phyloP scores from a whole-genome alignment of 2,888 invertebrate genomes.

The Drosophila trichaetosa region DNA sequence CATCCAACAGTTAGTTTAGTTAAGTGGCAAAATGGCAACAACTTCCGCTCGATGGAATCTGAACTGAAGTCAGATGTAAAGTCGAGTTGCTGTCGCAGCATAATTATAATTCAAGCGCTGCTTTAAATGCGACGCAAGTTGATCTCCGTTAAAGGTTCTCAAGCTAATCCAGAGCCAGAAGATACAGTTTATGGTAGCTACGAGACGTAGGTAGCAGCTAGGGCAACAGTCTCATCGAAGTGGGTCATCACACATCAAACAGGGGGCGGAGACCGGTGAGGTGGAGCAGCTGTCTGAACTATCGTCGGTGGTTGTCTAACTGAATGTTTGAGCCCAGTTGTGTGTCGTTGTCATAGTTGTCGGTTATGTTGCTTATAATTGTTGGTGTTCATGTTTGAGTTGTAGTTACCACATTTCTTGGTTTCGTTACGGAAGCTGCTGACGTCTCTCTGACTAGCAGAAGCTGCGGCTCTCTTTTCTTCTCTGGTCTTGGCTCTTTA shows the following conservation, averaged over 20 bases:
- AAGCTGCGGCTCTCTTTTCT: slow-evolving; percentile 21
- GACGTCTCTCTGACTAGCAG: slow-evolving; percentile 34
- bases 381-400: slow-evolving; percentile 70
- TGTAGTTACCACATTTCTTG: slow-evolving; percentile 71
- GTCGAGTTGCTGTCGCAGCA: slow-evolving; percentile 11
- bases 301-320: slow-evolving; percentile 17
- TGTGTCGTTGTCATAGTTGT: slow-evolving; percentile 35
- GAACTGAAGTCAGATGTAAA: slow-evolving; percentile 14
- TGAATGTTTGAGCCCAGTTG: slow-evolving; percentile 14
- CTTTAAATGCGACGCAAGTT: slow-evolving; percentile 24
- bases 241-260: slow-evolving; percentile 45
- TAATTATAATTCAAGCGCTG: slow-evolving; percentile 18
- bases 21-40: slow-evolving; percentile 42
- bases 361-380: slow-evolving; percentile 51
- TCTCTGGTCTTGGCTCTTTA: slow-evolving; percentile 23
- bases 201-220: slow-evolving; percentile 34
- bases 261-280: not conserved
- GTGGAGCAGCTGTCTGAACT: slow-evolving; percentile 27
- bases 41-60: slow-evolving; percentile 51
- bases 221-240: slow-evolving; percentile 36
- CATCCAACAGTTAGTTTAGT: slow-evolving; percentile 1
- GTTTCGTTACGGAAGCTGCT: slow-evolving; percentile 58
- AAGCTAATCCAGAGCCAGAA: slow-evolving; percentile 28
- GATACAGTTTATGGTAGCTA: slow-evolving; percentile 25
- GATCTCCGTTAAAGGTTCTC: slow-evolving; percentile 37